Base-by-base conservation (phyloP, 1,140 invertebrate genomes). In the Tetraneura akinire region DNA sequence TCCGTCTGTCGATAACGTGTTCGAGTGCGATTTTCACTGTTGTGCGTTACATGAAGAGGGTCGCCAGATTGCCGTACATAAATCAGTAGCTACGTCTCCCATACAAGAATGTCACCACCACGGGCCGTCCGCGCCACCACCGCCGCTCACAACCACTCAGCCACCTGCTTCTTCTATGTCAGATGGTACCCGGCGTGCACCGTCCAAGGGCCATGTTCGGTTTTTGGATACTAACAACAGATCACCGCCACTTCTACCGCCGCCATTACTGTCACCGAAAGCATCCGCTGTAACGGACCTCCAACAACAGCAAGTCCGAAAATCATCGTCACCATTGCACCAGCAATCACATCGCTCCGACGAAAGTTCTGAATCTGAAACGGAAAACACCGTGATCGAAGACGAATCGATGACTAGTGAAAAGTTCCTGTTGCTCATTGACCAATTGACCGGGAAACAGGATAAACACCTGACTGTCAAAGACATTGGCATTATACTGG, bases 1-100 rank as follows among this genome's bases (percentile, higher is more conserved):
- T 3, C 8, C 23, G 60, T 89, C 88, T 29, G 87, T 87, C 47
- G 93, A 95, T 84, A 96, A 95, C 87, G 90, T 88, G 26, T 87
- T 87, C 47, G 93, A 96, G 84, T 97, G 95, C 87, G 95, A 97
- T 86, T 97, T 97, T 86, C 95, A 97, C 86, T 97, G 95, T 86
- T 96, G 95, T 86, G 92, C 95, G 45, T 88, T 97, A 80, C 95
- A 96, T 88, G 94, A 96, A 85, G 94, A 96, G 86, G 94, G 94
- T 1, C 90, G 94, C 45, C 91, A 93, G 84, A 96, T 96, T 83
- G 93, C 93, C 55, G 93, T 96, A 62, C 94, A 95, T 86, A 96
- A 94, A 86, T 93, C 92, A 82, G 94, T 96, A 73, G 93, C 94
- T 76, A 96, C 94, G 57, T 96, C 94, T 60, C 94, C 94, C 80